Conservation (phyloP, 1,140 invertebrate species). For the Panulirus ornatus region DNA sequence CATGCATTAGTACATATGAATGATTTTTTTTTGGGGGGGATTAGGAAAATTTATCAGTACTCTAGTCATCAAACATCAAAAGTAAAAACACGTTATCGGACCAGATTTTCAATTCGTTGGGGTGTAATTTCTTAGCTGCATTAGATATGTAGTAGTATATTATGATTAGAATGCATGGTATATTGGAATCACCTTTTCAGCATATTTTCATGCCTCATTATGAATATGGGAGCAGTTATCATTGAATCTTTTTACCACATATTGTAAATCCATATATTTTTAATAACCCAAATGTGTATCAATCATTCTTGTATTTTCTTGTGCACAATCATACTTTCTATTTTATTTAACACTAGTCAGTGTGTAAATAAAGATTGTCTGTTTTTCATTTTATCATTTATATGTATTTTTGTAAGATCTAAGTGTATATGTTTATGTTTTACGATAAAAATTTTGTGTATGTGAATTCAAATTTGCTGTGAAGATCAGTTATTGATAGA, state of each 20-base stretch:
- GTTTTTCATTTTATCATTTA: not conserved
- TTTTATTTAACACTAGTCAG: slow-evolving; percentile 70
- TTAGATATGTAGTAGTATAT: not conserved
- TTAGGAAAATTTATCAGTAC: slow-evolving; percentile 27
- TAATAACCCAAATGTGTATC: slow-evolving; percentile 44
- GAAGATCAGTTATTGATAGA: too few relatives aligned
- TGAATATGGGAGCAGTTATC: not conserved
- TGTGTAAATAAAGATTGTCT: slow-evolving; percentile 55
- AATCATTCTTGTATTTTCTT: slow-evolving; percentile 48
- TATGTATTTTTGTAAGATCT: too few relatives aligned
- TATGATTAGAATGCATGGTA: not conserved
- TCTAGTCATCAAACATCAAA: slow-evolving; percentile 46
- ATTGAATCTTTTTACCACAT: slow-evolving; percentile 32
- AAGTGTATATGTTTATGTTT: too few relatives aligned
- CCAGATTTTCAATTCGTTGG: not conserved
- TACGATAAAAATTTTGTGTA: too few relatives aligned
- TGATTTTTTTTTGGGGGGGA: not conserved
- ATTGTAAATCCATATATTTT: slow-evolving; percentile 55
- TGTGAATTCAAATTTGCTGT: too few relatives aligned
- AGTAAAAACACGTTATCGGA: slow-evolving; percentile 4
- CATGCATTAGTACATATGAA: not conserved
- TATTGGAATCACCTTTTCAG: not conserved
- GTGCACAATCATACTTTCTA: slow-evolving; percentile 63
- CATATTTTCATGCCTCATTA: not conserved
- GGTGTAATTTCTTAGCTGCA: not conserved